Base-by-base conservation (phyloP, 1,140 invertebrate species). In the Trypoxylus dichotomus region DNA sequence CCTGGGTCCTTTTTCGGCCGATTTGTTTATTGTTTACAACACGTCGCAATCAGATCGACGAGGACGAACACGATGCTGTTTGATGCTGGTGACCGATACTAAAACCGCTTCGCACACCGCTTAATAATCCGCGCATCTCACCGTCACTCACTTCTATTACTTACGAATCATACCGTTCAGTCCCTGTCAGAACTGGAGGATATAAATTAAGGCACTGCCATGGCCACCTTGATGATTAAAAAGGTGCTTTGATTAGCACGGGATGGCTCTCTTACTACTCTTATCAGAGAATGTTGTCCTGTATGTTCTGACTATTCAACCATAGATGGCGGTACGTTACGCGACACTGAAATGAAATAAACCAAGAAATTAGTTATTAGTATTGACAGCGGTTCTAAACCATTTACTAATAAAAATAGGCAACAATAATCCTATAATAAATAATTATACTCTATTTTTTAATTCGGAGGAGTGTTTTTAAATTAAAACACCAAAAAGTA, bases 161-260 rank as follows among this genome's bases (percentile, higher is more conserved):
- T 27, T 60, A 19, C 58, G 19, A 60, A n/a, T 60, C 24, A 21
- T 37, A 7, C 32, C 32, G 32, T 37, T 37, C 32, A 8, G 32
- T 79, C 60, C 79, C 24, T 68, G 80, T 79, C 80, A 80, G 76
- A 76, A 58, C 75, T 79, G 13, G 72, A 74, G 47, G 78, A 76
- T 80, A 80, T 80, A 83, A 84, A 83, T 84, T 85, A 85, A 85
- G 83, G 83, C 84, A 85, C 84, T 85, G 83, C 83, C 83, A 84
- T 84, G 82, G 83, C 81, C 82, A 84, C 80, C 80, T 82, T 80
- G 81, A 81, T 83, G 21, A 68, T 27, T 27, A 81, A 80, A 81
- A 81, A 81, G 81, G 80, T 81, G 79, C 78, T 78, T 78, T 81
- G 79, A 80, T 81, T 80, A 81, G 75, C 58, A 77, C 58, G 47